Percentiles rank a stretch among this genome's conserved stretches.
Conservation (phyloP, 2,113 vertebrate genomes). For the Cyphomyrus plagiostoma region DNA sequence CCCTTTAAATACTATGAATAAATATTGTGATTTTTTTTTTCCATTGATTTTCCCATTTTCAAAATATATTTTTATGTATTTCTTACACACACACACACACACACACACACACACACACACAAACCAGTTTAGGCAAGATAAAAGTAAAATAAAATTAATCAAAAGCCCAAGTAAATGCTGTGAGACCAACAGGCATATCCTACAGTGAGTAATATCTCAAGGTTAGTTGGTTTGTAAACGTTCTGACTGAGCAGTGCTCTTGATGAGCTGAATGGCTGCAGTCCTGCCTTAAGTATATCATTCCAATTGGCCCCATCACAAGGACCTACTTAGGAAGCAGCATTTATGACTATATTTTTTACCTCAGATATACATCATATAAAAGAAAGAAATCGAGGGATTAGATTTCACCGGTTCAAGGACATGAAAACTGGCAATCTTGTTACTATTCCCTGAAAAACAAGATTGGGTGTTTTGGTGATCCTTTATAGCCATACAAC, state of each 20-base stretch:
- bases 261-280: neutral
- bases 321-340: neutral
- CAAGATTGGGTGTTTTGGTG: slow-evolving; percentile 52
- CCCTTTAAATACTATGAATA: neutral
- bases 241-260: neutral
- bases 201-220: neutral
- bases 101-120: neutral
- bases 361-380: neutral
- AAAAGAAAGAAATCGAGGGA: neutral
- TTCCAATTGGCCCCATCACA: neutral
- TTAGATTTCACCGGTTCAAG: slow-evolving; percentile 63
- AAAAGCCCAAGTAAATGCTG: neutral
- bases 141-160: neutral
- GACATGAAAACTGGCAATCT: slow-evolving; percentile 56
- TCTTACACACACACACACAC: too few species aligned
- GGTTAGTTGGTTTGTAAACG: neutral
- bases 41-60: neutral
- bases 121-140: neutral
- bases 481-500: slow-evolving; percentile 42
- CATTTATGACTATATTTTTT: neutral
- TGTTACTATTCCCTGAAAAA: slow-evolving; percentile 53
- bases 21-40: neutral
- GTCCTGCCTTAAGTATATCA: neutral
- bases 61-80: neutral
- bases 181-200: neutral